Evolutionary conservation across 2,113 vertebrate species (phyloP).

Genomic region (Apteryx owenii): DNA sequence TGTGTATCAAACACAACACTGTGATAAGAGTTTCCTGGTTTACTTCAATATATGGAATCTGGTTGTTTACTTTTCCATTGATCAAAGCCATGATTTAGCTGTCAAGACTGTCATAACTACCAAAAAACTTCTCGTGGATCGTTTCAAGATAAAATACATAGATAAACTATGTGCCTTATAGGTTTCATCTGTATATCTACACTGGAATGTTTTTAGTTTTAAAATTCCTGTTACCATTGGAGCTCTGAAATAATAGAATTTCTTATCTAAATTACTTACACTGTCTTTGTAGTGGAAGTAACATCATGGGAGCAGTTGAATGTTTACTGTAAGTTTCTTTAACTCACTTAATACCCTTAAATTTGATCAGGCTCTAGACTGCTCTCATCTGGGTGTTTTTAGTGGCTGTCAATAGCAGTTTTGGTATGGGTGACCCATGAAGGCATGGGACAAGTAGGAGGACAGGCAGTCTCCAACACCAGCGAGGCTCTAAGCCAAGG

Average conservation of each 20-base stretch:
- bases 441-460: background rate
- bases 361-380: background rate
- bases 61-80: background rate
- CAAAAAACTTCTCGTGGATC: background rate
- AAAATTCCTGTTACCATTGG: background rate
- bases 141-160: background rate
- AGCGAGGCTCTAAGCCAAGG: background rate
- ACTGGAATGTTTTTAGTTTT: background rate
- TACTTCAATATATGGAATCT: background rate
- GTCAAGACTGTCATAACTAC: background rate
- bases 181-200: background rate
- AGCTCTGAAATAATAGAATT: background rate
- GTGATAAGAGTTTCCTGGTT: conserved; percentile 35
- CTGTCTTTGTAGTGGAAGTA: background rate
- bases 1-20: background rate
- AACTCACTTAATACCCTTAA: background rate
- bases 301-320: background rate
- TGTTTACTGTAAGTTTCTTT: background rate
- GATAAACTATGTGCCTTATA: background rate
- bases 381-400: background rate
- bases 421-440: background rate
- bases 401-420: background rate
- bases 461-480: background rate
- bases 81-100: background rate
- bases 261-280: background rate